A percentile compares a stretch with the other conserved stretches of the same genome.
phyloP scores from a whole-genome alignment of 2,888 invertebrate species.

The Dugesia japonica region DNA sequence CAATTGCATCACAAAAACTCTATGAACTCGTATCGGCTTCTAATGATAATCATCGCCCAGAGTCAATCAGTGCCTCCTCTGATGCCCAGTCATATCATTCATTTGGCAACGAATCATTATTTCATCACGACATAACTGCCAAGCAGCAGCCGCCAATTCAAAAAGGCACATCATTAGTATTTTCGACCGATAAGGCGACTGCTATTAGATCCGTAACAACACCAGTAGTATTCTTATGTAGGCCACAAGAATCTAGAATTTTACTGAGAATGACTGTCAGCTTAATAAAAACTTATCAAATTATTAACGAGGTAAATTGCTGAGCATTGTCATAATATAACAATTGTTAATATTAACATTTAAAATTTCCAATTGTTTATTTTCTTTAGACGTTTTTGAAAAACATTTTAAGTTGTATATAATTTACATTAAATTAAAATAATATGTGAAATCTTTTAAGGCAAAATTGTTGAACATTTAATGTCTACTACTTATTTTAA shows the following conservation, averaged over 20 bases:
- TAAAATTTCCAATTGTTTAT: neutral
- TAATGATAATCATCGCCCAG: conserved; percentile 15
- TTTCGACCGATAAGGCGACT: neutral
- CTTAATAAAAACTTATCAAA: conserved; percentile 14
- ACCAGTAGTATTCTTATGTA: neutral
- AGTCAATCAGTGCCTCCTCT: conserved; percentile 14
- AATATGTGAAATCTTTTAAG: too few species aligned
- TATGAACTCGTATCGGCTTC: neutral
- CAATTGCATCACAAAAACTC: conserved; percentile 13
- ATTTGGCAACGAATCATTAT: neutral
- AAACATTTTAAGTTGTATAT: too few species aligned
- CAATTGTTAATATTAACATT: neutral
- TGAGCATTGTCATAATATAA: neutral
- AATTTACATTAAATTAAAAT: too few species aligned
- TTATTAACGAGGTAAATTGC: neutral
- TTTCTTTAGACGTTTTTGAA: too few species aligned
- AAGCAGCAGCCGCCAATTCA: neutral
- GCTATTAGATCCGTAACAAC: conserved; percentile 4
- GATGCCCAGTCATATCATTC: conserved; percentile 20
- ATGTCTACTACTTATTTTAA: too few species aligned
- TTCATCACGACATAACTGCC: neutral
- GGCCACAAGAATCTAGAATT: conserved; percentile 15
- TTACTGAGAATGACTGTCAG: conserved; percentile 9
- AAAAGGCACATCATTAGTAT: neutral
- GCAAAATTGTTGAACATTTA: too few species aligned